Percentiles rank a stretch among this genome's conserved stretches.
These are phyloP conservation scores for Flexamia atlantica DNA, from an alignment of 2,888 invertebrate species.

Conservation along the genomic window DNA sequence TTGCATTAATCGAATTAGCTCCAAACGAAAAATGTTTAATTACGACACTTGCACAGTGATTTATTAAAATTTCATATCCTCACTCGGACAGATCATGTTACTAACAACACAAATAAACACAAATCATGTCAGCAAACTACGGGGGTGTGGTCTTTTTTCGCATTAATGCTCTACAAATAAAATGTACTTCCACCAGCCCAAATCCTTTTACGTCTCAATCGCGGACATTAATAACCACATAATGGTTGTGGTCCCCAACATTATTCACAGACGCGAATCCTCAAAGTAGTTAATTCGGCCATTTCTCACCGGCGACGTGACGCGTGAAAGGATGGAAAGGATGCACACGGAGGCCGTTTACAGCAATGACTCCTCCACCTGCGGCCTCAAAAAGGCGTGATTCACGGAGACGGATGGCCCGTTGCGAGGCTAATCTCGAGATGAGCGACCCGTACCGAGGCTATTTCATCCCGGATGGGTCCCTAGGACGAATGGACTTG, in stretches of 20 bases:
- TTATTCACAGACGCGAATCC: background rate
- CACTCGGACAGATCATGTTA: too few relatives aligned
- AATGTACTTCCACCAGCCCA: background rate
- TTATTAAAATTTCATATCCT: too few relatives aligned
- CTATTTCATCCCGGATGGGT: too few relatives aligned
- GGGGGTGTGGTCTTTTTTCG: background rate
- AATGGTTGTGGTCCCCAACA: background rate
- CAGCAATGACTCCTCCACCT: slow-evolving; percentile 6
- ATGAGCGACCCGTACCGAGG: too few relatives aligned
- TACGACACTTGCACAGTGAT: too few relatives aligned
- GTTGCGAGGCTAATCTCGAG: background rate
- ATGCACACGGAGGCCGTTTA: slow-evolving; percentile 5
- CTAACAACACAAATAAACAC: too few relatives aligned
- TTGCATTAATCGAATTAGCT: too few relatives aligned
- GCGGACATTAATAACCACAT: background rate
- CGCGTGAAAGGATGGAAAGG: background rate
- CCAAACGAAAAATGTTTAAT: too few relatives aligned
- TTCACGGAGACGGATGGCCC: background rate
- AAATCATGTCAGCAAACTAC: background rate
- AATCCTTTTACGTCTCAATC: background rate
- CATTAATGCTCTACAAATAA: background rate
- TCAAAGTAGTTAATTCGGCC: background rate
- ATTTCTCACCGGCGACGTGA: background rate
- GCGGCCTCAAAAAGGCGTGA: background rate
- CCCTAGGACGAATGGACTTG: too few relatives aligned